These are phyloP conservation scores for Pygoscelis antarcticus DNA, from an alignment of 2,113 vertebrate species.

Conservation along the genomic window DNA sequence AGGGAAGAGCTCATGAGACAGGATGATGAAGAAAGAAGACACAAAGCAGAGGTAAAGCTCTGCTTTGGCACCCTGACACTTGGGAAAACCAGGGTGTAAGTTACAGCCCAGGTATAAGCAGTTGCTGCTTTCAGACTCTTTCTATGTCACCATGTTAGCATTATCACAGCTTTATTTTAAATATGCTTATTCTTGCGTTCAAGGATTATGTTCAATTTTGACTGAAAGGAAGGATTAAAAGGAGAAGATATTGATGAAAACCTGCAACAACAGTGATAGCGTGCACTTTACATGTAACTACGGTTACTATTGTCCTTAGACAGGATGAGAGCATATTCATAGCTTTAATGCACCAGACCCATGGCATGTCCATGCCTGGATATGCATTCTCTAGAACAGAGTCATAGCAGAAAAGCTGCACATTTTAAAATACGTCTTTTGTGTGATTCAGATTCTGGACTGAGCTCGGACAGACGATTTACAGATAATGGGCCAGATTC, in stretches of 20 bases:
- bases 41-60: neutral
- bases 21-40: neutral
- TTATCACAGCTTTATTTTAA: neutral
- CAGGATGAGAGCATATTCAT: neutral
- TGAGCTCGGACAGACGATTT: neutral
- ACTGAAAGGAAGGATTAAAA: neutral
- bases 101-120: neutral
- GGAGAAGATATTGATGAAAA: neutral
- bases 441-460: neutral
- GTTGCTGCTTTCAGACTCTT: neutral
- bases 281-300: neutral
- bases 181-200: neutral
- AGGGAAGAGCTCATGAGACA: neutral
- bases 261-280: neutral
- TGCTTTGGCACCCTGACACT: neutral
- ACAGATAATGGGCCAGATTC: neutral
- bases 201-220: neutral
- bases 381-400: neutral
- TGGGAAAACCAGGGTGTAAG: neutral
- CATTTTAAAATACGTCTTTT: neutral
- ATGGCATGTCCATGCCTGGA: neutral
- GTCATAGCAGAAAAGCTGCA: neutral
- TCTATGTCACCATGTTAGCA: neutral
- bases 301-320: neutral
- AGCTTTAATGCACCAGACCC: neutral